These are phyloP conservation scores for Dolomedes plantarius DNA, from an alignment of 2,888 invertebrate genomes.

Conservation along the genomic window DNA sequence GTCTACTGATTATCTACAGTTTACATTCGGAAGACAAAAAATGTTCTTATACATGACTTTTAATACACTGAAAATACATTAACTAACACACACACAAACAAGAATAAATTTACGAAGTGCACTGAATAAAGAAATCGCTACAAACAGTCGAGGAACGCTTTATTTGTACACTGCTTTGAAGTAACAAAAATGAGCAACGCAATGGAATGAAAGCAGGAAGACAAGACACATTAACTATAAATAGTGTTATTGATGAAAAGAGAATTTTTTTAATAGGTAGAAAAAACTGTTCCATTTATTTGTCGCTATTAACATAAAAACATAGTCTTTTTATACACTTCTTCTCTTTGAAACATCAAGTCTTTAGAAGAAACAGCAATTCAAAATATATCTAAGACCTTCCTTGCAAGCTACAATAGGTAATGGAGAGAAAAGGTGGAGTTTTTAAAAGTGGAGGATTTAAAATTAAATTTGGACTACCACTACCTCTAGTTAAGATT, in stretches of 20 bases:
- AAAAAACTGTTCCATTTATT: slow-evolving; percentile 27
- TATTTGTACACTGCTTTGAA: slow-evolving; percentile 68
- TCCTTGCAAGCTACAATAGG: background rate
- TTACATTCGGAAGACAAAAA: too few relatives aligned
- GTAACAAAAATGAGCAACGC: slow-evolving; percentile 54
- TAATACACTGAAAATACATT: too few relatives aligned
- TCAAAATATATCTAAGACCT: background rate
- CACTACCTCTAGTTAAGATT: background rate
- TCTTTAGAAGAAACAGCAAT: slow-evolving; percentile 32
- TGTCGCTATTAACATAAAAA: slow-evolving; percentile 39
- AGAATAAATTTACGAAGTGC: too few relatives aligned
- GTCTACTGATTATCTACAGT: too few relatives aligned
- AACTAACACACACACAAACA: too few relatives aligned
- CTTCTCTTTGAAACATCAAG: slow-evolving; percentile 23
- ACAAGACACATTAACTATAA: slow-evolving; percentile 64
- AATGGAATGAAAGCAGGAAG: slow-evolving; percentile 69
- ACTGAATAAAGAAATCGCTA: background rate
- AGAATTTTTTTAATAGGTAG: slow-evolving; percentile 33
- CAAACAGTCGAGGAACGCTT: slow-evolving; percentile 66
- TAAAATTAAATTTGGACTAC: background rate
- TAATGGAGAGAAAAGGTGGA: background rate
- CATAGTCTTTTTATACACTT: slow-evolving; percentile 36
- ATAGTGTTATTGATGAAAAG: background rate
- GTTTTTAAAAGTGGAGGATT: background rate
- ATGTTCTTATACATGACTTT: too few relatives aligned